Percentiles rank a stretch among this genome's conserved stretches.
These are phyloP conservation scores for Engystomops pustulosus DNA, from an alignment of 2,113 vertebrate genomes.

Conservation along the genomic window DNA sequence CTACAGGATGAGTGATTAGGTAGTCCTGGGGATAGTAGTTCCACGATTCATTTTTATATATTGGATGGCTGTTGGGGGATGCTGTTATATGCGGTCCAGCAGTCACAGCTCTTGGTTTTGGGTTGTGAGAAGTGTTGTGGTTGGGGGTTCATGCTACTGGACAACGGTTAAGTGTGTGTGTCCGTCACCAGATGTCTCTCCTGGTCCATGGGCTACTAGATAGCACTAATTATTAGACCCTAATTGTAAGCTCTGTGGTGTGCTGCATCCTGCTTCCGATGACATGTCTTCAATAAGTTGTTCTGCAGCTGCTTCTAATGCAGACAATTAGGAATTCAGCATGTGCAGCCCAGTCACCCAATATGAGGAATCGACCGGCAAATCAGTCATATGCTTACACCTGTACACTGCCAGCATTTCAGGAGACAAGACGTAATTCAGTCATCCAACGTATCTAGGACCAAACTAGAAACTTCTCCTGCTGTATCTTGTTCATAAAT, in stretches of 20 bases:
- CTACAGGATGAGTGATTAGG: background rate
- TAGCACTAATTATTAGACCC: background rate
- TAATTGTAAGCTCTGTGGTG: slow-evolving; percentile 7
- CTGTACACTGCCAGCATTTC: background rate
- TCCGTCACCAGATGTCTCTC: background rate
- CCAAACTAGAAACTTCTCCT: no score
- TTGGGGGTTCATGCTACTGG: background rate
- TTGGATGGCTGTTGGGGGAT: background rate
- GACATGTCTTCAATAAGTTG: background rate
- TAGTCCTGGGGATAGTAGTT: background rate
- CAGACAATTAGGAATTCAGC: slow-evolving; percentile 33
- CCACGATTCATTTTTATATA: background rate
- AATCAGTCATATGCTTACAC: background rate
- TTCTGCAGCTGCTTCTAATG: slow-evolving; percentile 15
- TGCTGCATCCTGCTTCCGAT: background rate
- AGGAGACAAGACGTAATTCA: background rate
- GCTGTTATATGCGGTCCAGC: background rate
- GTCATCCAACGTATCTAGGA: background rate
- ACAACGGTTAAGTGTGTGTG: background rate
- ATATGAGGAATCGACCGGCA: background rate
- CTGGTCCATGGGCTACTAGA: background rate
- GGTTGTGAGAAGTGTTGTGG: background rate
- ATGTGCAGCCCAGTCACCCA: background rate
- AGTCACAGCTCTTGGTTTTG: background rate
- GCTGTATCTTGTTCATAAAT: no score